Percentiles rank a stretch among this genome's conserved stretches.
These are phyloP conservation scores for Gobio gobio DNA, from an alignment of 2,113 vertebrate genomes.

Conservation along the genomic window DNA sequence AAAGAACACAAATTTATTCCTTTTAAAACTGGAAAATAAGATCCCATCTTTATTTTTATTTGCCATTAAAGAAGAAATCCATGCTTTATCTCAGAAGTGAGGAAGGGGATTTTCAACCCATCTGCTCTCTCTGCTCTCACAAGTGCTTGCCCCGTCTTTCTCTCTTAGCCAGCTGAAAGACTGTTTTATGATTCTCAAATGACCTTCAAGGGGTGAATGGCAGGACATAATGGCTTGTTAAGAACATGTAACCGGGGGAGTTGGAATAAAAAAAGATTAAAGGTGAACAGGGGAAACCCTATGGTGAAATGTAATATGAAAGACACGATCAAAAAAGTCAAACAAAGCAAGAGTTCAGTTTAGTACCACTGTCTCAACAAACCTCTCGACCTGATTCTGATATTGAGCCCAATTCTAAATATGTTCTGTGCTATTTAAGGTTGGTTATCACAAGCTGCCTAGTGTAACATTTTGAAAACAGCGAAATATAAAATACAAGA, in stretches of 20 bases:
- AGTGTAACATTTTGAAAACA: background rate
- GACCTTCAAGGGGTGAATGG: background rate
- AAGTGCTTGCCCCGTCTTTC: background rate
- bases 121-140: constrained; percentile 1
- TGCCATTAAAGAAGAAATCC: constrained; percentile 11
- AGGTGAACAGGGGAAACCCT: background rate
- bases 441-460: background rate
- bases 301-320: background rate
- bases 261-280: constrained; percentile 3
- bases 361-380: background rate
- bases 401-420: background rate
- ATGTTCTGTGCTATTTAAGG: background rate
- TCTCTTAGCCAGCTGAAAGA: background rate
- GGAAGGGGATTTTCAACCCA: background rate
- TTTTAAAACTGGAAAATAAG: constrained; percentile 37
- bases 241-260: background rate
- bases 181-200: background rate
- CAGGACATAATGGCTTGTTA: background rate
- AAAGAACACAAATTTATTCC: constrained; percentile 25
- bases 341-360: background rate
- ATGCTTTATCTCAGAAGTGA: constrained; percentile 17
- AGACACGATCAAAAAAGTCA: background rate
- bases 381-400: background rate
- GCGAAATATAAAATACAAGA: too few species aligned
- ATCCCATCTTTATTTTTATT: constrained; percentile 12